Base-by-base conservation (phyloP, 92 coral and sea anemone genomes). In the Epizoanthus fatuus region DNA sequence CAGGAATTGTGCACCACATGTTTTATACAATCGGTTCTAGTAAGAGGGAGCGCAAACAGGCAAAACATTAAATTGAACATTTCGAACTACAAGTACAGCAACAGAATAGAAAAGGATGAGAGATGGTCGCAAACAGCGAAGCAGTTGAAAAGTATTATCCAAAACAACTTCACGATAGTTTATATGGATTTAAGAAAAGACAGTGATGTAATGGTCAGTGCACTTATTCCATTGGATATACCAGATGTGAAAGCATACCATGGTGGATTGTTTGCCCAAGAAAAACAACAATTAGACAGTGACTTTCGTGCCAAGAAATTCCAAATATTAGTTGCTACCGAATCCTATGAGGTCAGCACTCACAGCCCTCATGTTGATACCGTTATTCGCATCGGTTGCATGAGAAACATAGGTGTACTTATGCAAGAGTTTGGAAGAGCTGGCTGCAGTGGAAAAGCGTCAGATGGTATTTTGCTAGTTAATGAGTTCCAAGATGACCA, bases 371-470 rank as follows among this genome's bases (percentile, higher is more conserved):
- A 77, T 38, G 86, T 84, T 29, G 60, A 89, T n/a, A 16, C 67
- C 3, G 89, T 89, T 3, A 39, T 56, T 6, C 32, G 86, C 0
- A 42, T 89, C 7, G 86, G 90, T 3, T 89, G 89, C 20, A 77
- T 85, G 86, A 39, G 83, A 5, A 89, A 76, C 12, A 3, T 49
- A 11, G 45, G 40, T 59, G 86, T 77, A 17, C 44, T 84, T 9
- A 49, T 89, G n/a, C 93, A 89, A 62, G 93, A 89, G 47, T 77
- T 84, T 54, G 83, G 90, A 5, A 51, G 93, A 47, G 93, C 74
- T 0, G 90, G 81, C 13, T 15, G 84, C 29, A 35, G 66, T 63
- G 76, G 75, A 5, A 15, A 49, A 7, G 7, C 29, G 1, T 12
- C 75, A 1, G 84, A 71, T 37, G 84, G 88, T 35, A 4, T 80